Base-by-base conservation (phyloP, 2,888 invertebrate genomes). In the Ormia ochracea region DNA sequence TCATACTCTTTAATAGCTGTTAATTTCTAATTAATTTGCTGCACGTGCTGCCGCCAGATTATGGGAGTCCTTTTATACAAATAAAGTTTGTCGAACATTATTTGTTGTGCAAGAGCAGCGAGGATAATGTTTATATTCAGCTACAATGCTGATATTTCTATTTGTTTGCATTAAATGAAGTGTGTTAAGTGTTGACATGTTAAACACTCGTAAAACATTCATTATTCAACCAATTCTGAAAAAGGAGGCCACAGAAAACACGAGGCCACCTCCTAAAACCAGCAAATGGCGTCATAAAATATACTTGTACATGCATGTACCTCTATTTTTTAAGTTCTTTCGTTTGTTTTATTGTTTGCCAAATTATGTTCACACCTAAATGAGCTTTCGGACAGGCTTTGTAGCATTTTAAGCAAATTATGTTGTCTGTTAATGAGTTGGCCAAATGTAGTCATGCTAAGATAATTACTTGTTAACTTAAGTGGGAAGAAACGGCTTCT, bases 101-200 rank as follows among this genome's bases (percentile, higher is more conserved):
- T 33, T 43, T 31, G 28, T 28, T 68, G 45, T 33, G 4, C 33
- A 54, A 33, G 36, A 12, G 23, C 50, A 23, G 7, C 38, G 10
- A 10, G 10, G 9, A 1, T 43, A 50, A 21, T 31, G 41, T 45
- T 6, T 23, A 38, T 52, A 48, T 33, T 26, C 38, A 17, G 43
- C 2, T 56, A 58, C 14, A 5, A 33, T 14, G 21, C 23, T 26
- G 28, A 5, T 48, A 56, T 21, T 36, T 61, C 14, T 26, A 19
- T 58, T 19, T 59, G 43, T 58, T 23, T 66, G 6, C 38, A 38
- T 63, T 41, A n/a, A 38, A 14, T 56, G 38, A 56, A 58, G 33
- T 28, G 33, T 38, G 59, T 68, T 73, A 66, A 73, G 61, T 78
- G 78, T 56, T 78, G 61, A 78, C 54, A 19, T 78, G 73, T 50